phyloP scores from a whole-genome alignment of 2,888 invertebrate genomes.

The Hydrotaea diabolus region DNA sequence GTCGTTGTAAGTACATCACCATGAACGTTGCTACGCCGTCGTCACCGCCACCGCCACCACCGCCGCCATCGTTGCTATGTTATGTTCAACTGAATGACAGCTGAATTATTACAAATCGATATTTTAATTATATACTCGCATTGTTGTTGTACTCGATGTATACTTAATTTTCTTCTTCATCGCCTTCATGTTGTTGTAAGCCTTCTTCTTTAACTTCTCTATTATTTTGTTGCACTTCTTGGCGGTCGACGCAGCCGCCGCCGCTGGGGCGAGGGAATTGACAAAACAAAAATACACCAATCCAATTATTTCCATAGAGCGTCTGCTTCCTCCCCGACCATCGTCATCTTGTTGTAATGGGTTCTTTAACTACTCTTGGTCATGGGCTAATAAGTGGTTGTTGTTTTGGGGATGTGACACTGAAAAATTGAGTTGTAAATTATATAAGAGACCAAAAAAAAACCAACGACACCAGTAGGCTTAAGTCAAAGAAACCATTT shows the following conservation, averaged over 20 bases:
- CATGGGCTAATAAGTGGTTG: conserved; percentile 59
- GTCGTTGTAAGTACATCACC: conserved; percentile 19
- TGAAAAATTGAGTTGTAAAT: conserved; percentile 69
- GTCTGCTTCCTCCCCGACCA: neutral
- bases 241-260: neutral
- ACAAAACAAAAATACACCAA: conserved; percentile 27
- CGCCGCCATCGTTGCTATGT: too few species aligned
- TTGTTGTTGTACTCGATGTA: conserved; percentile 34
- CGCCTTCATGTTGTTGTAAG: conserved; percentile 45
- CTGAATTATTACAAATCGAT: conserved; percentile 79
- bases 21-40: conserved; percentile 4
- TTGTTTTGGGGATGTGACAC: conserved; percentile 62
- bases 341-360: too few species aligned
- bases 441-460: conserved; percentile 43
- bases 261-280: neutral
- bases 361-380: neutral
- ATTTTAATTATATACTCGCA: conserved; percentile 65
- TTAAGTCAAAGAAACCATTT: neutral
- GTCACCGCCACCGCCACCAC: too few species aligned
- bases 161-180: conserved; percentile 35
- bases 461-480: neutral
- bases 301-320: conserved; percentile 54
- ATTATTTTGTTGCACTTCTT: conserved; percentile 37
- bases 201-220: conserved; percentile 41
- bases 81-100: conserved; percentile 73